Percentiles rank a stretch among this genome's conserved stretches.
These are phyloP conservation scores for Lepus europaeus DNA, from an alignment of 2,113 vertebrate species.

Conservation along the genomic window DNA sequence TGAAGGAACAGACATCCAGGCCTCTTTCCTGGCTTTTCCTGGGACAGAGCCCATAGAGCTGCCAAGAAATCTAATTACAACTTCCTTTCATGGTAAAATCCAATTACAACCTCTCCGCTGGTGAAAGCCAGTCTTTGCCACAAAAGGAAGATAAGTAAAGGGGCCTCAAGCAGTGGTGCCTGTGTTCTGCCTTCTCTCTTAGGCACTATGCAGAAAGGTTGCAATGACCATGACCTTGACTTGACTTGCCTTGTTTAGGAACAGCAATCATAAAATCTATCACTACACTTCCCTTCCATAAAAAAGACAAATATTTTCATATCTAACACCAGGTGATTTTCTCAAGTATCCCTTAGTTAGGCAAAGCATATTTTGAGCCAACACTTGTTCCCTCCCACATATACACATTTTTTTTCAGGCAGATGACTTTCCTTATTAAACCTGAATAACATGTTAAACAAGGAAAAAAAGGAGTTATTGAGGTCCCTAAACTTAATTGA, in stretches of 20 bases:
- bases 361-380: constrained; percentile 48
- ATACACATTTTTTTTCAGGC: not conserved
- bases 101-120: constrained; percentile 68
- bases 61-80: constrained; percentile 78
- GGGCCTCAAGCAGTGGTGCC: not conserved
- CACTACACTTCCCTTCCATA: not conserved
- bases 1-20: not conserved
- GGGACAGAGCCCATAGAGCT: constrained; percentile 30
- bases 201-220: constrained; percentile 1
- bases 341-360: constrained; percentile 12
- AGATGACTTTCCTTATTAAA: constrained; percentile 18
- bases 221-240: constrained; percentile 48
- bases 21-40: constrained; percentile 46
- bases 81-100: constrained; percentile 69
- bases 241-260: constrained; percentile 41
- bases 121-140: constrained; percentile 64
- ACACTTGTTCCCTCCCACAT: not conserved
- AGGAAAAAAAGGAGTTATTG: not conserved
- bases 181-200: constrained; percentile 23
- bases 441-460: constrained; percentile 3
- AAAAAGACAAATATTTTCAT: constrained; percentile 23
- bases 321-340: not conserved
- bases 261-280: not conserved
- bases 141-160: constrained; percentile 47
- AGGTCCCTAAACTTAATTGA: not conserved